Evolutionary conservation across 1,140 invertebrate species (phyloP).

Genomic region (Heliconius eleuchia): DNA sequence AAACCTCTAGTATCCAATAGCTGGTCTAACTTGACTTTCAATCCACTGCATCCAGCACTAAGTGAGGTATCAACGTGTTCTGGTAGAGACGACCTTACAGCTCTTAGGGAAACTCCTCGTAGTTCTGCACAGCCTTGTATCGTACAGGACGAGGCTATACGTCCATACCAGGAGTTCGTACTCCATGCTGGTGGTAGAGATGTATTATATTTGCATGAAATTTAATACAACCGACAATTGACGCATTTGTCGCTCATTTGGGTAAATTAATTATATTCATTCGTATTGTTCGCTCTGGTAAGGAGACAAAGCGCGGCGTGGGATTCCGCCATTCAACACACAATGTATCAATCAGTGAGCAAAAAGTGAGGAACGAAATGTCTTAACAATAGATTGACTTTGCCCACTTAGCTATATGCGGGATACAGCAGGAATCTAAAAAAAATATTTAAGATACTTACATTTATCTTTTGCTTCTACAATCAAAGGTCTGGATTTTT

Average conservation of each 20-base stretch:
- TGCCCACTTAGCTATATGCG: too few relatives aligned
- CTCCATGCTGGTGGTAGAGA: constrained; percentile 28
- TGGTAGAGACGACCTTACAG: constrained; percentile 47
- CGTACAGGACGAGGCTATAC: constrained; percentile 79
- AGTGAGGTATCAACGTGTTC: constrained; percentile 60
- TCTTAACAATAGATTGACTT: too few relatives aligned
- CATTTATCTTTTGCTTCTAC: constrained; percentile 6
- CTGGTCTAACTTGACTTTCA: constrained; percentile 84
- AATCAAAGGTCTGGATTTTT: constrained; percentile 46
- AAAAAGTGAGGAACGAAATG: too few relatives aligned
- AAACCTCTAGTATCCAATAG: constrained; percentile 82
- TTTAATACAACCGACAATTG: too few relatives aligned
- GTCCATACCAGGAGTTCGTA: constrained; percentile 43
- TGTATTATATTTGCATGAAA: background rate
- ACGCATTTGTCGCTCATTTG: too few relatives aligned
- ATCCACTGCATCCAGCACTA: constrained; percentile 83
- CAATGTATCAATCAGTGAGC: too few relatives aligned
- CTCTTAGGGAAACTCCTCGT: constrained; percentile 77
- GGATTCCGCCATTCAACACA: too few relatives aligned
- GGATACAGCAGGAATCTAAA: too few relatives aligned
- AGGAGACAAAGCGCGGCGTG: too few relatives aligned
- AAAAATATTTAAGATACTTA: constrained; percentile 14
- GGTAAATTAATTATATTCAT: too few relatives aligned
- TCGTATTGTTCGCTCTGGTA: too few relatives aligned
- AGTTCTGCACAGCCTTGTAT: constrained; percentile 85